phyloP scores from a whole-genome alignment of 2,888 invertebrate species.

The Auanema sp. region DNA sequence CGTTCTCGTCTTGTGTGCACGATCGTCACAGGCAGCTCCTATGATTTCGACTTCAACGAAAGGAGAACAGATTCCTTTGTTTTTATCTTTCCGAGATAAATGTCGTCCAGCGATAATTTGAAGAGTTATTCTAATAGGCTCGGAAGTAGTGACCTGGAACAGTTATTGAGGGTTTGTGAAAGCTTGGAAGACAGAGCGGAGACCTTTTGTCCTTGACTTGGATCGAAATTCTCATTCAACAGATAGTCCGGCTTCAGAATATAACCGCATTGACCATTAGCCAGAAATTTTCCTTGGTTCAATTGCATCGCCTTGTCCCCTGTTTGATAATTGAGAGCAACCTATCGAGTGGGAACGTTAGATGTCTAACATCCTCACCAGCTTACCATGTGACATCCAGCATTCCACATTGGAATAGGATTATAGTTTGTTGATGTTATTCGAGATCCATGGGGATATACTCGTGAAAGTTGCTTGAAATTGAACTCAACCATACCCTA shows the following conservation, averaged over 20 bases:
- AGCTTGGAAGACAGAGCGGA: too few relatives aligned
- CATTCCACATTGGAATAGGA: conserved; percentile 91
- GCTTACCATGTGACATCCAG: conserved; percentile 87
- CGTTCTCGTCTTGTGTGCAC: conserved; percentile 81
- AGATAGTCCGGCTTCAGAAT: conserved; percentile 87
- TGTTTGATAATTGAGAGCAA: conserved; percentile 95
- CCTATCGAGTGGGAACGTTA: conserved; percentile 20
- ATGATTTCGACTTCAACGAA: conserved; percentile 60
- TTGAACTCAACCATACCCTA: conserved; percentile 57
- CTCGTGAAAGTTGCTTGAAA: conserved; percentile 80
- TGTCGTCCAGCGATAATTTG: conserved; percentile 83
- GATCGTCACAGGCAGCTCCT: conserved; percentile 63
- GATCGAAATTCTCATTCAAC: conserved; percentile 76
- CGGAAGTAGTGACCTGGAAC: conserved; percentile 62
- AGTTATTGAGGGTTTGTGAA: too few relatives aligned
- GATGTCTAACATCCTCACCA: not conserved
- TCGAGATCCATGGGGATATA: conserved; percentile 86
- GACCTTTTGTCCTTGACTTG: conserved; percentile 71
- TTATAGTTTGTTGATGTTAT: conserved; percentile 96
- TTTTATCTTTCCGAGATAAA: conserved; percentile 74
- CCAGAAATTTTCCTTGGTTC: conserved; percentile 86
- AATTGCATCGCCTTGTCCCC: conserved; percentile 91
- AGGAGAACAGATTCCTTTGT: conserved; percentile 66
- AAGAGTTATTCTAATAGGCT: conserved; percentile 49
- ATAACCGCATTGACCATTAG: conserved; percentile 90